Conservation (phyloP, 1,140 invertebrate species). For the Macrostomum lignano region DNA sequence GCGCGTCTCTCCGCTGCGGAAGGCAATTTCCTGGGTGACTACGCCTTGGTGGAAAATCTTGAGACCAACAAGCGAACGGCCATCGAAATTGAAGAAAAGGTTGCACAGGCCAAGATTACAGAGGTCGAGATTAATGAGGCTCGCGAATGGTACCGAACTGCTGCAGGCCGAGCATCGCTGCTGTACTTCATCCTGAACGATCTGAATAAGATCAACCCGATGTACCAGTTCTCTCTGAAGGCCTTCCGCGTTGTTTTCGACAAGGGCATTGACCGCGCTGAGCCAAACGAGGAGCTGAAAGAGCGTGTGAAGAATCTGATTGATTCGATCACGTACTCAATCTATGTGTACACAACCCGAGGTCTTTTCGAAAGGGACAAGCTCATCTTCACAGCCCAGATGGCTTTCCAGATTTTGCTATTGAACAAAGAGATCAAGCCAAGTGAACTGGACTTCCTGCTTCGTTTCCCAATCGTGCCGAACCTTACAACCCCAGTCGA, state of each 20-base stretch:
- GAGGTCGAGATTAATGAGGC: slow-evolving; percentile 68
- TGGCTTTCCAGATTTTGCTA: slow-evolving; percentile 67
- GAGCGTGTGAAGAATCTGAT: slow-evolving; percentile 57
- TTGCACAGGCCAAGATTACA: slow-evolving; percentile 53
- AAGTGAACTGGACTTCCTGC: slow-evolving; percentile 59
- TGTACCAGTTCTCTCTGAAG: slow-evolving; percentile 77
- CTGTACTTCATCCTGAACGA: slow-evolving; percentile 89
- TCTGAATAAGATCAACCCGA: slow-evolving; percentile 74
- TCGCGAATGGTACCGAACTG: slow-evolving; percentile 61
- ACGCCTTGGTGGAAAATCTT: slow-evolving; percentile 66
- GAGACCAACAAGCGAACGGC: slow-evolving; percentile 79
- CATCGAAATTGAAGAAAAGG: slow-evolving; percentile 68
- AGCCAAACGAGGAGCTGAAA: slow-evolving; percentile 46
- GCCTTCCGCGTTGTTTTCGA: slow-evolving; percentile 87
- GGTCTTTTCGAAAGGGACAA: slow-evolving; percentile 86
- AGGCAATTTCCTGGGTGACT: slow-evolving; percentile 61
- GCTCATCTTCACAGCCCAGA: slow-evolving; percentile 72
- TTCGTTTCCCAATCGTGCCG: slow-evolving; percentile 57
- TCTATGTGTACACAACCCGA: slow-evolving; percentile 69
- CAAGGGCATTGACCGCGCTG: slow-evolving; percentile 62
- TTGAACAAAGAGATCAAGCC: slow-evolving; percentile 52
- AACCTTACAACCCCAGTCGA: slow-evolving; percentile 68
- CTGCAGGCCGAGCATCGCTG: slow-evolving; percentile 57
- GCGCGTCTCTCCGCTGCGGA: slow-evolving; percentile 63
- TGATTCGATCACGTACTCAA: slow-evolving; percentile 68